A percentile compares a stretch with the other conserved stretches of the same genome.
phyloP scores from a whole-genome alignment of 2,888 invertebrate genomes.

The Harpalus rubripes region DNA sequence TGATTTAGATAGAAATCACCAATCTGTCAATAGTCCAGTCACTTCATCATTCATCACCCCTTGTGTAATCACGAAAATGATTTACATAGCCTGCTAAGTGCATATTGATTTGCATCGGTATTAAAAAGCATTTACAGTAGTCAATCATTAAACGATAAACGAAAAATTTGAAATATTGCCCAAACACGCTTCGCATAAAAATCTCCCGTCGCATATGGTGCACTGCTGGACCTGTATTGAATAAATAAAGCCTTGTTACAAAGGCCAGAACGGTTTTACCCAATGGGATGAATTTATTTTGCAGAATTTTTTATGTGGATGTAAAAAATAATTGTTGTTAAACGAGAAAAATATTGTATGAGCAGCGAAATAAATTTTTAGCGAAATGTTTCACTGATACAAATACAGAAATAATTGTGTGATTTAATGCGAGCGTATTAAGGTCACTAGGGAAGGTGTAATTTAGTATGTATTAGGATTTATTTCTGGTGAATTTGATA shows the following conservation, averaged over 20 bases:
- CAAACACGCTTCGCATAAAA: conserved; percentile 48
- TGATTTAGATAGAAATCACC: conserved; percentile 1
- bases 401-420: conserved; percentile 21
- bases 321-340: conserved; percentile 41
- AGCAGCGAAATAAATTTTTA: conserved; percentile 16
- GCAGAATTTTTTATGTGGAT: conserved; percentile 11
- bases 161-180: conserved; percentile 51
- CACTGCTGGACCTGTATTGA: conserved; percentile 50
- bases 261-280: not conserved
- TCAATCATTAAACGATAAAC: conserved; percentile 51
- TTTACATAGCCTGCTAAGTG: conserved; percentile 9
- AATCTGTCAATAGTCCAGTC: not conserved
- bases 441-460: not conserved
- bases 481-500: not conserved
- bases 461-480: not conserved
- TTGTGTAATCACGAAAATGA: conserved; percentile 20
- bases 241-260: conserved; percentile 52
- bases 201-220: conserved; percentile 38
- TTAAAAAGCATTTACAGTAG: conserved; percentile 44
- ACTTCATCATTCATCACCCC: conserved; percentile 7
- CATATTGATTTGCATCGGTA: conserved; percentile 30
- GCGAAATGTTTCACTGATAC: not conserved
- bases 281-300: conserved; percentile 27
- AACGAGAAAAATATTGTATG: conserved; percentile 31
- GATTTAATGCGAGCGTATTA: not conserved